phyloP scores from a whole-genome alignment of 2,888 invertebrate species.

The Caenorhabditis angaria region DNA sequence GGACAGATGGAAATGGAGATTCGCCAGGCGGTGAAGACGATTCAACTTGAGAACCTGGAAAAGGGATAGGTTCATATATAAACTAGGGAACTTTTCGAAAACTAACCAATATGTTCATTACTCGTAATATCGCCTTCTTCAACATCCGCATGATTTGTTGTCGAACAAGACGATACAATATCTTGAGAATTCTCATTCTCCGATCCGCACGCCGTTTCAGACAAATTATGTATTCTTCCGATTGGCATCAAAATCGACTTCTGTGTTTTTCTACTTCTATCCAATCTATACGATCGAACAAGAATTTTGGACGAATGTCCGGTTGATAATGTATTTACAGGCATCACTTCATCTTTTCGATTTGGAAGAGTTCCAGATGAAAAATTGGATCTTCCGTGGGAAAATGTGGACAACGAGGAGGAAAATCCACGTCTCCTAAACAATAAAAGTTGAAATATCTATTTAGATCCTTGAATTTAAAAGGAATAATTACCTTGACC shows the following conservation, averaged over 20 bases:
- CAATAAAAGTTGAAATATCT: too few relatives aligned
- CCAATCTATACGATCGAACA: constrained; percentile 25
- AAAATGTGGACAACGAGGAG: not conserved
- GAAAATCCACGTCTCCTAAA: not conserved
- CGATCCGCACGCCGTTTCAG: not conserved
- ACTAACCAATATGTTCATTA: not conserved
- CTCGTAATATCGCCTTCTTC: constrained; percentile 1
- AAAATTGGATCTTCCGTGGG: constrained; percentile 19
- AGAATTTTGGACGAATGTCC: constrained; percentile 31
- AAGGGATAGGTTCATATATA: not conserved
- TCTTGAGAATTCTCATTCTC: not conserved
- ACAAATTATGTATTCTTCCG: not conserved
- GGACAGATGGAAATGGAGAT: constrained; percentile 7
- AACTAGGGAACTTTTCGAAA: not conserved
- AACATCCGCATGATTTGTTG: not conserved
- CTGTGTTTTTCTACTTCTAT: constrained; percentile 6
- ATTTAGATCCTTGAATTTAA: too few relatives aligned
- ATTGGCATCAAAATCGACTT: not conserved
- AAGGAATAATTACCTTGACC: not conserved
- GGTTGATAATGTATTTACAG: constrained; percentile 32
- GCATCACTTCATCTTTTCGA: constrained; percentile 16
- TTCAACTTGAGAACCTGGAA: not conserved
- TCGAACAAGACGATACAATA: not conserved
- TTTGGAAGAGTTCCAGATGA: constrained; percentile 30
- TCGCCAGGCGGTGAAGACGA: constrained; percentile 1